Evolutionary conservation across 2,797 vertebrate species (phyloP), one percentile per base, ranked within the genome.

Genomic region (Ateles fusciceps): DNA sequence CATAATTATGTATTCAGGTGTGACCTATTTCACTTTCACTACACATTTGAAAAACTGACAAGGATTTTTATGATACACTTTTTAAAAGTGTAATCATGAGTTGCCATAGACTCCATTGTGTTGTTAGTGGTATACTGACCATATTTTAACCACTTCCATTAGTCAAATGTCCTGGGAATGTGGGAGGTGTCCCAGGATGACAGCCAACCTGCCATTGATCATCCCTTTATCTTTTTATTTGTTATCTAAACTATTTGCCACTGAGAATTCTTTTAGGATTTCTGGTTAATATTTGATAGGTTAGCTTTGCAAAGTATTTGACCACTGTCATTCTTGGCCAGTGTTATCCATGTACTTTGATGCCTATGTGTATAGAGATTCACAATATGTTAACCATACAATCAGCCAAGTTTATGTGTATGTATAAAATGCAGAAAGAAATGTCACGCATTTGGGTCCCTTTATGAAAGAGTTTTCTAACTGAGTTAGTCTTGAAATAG

Each of bases 281-380:
- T 30, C 88, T 68, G 92, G 36, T 96, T 94, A 88, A 75, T 92
- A 86, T 71, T 75, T 89, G 64, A 92, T 83, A 13, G n/a, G 59
- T 94, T 72, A 52, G 21, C 33, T 85, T 68, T 83, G 44, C 36
- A 89, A 68, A 86, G 42, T 80, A 52, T 87, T 94, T 96, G 90
- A 57, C 21, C 5, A 28, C 24, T 2, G 2, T 91, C 72, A 39
- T 50, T 61, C 50, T 87, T 78, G 79, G 75, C 80, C 46, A 30
- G 22, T 13, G 4, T 59, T 36, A 78, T 7, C 39, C 11, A 4
- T 78, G 26, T 2, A 26, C 71, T 89, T 93, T 46, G 88, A 68
- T 74, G 39, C 4, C n/a, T 78, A 2, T 79, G 21, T 39, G 39
- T 19, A n/a, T 57, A 52, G 1, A 55, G 19, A 44, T 87, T 96